These are phyloP conservation scores for Myotis vivesi DNA, from an alignment of 2,797 vertebrate species.

Conservation along the genomic window DNA sequence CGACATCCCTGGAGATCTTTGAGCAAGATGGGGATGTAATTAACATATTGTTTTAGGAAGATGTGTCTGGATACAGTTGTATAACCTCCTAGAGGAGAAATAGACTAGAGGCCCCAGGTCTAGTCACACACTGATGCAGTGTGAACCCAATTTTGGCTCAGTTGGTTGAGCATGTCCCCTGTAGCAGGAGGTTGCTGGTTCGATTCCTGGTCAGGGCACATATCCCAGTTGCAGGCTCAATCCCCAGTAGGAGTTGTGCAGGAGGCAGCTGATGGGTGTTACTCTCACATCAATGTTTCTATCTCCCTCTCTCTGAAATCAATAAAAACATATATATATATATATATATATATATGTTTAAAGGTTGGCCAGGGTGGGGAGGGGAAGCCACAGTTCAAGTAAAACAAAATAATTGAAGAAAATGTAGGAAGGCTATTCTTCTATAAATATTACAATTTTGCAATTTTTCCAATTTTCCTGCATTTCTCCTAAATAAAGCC, in stretches of 20 bases:
- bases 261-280: too few relatives aligned
- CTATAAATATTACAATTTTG: background rate
- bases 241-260: too few relatives aligned
- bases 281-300: too few relatives aligned
- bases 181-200: too few relatives aligned
- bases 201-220: too few relatives aligned
- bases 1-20: background rate
- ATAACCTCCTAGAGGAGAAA: background rate
- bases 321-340: background rate
- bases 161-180: too few relatives aligned
- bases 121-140: background rate
- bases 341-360: too few relatives aligned
- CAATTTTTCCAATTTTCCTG: slow-evolving; percentile 29
- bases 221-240: too few relatives aligned
- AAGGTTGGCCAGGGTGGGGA: background rate
- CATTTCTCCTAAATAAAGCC: slow-evolving; percentile 45
- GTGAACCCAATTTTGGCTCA: background rate
- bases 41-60: background rate
- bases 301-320: too few relatives aligned
- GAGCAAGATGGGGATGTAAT: background rate
- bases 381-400: background rate
- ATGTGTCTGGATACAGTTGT: background rate
- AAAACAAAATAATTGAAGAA: background rate
- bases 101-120: background rate
- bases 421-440: background rate